Percentiles rank a stretch among this genome's conserved stretches.
These are phyloP conservation scores for Spinus olivaceus DNA, from an alignment of 2,797 vertebrate species.

Conservation along the genomic window DNA sequence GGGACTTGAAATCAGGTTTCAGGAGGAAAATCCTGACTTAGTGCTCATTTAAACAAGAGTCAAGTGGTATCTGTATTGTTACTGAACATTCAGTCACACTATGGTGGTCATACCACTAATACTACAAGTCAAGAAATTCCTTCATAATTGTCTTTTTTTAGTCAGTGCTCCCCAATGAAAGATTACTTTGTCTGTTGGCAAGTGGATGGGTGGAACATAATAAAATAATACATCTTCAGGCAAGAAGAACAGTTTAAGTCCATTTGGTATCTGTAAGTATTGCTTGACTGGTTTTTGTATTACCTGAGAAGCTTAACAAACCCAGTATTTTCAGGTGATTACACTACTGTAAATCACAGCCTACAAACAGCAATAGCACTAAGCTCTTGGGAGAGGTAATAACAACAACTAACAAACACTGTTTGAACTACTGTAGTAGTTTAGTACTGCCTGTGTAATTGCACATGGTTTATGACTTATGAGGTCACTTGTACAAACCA, in stretches of 20 bases:
- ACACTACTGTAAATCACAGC: not conserved
- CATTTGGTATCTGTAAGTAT: not conserved
- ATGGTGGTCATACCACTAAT: not conserved
- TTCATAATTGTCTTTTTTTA: not conserved
- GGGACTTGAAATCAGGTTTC: not conserved
- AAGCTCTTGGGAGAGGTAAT: not conserved
- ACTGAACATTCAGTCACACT: not conserved
- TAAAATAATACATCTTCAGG: not conserved
- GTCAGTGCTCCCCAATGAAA: not conserved
- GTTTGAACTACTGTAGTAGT: not conserved
- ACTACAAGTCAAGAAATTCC: not conserved
- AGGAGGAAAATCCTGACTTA: not conserved
- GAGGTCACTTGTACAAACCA: not conserved
- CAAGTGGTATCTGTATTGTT: not conserved
- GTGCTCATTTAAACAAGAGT: not conserved
- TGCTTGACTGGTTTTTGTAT: not conserved
- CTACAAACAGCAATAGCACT: not conserved
- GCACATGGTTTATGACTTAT: not conserved
- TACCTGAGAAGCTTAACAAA: not conserved
- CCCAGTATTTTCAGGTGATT: not conserved
- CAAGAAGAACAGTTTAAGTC: not conserved
- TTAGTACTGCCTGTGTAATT: not conserved
- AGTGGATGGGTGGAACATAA: not conserved
- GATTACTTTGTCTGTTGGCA: not conserved
- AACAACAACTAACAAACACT: not conserved